Evolutionary conservation across 2,113 vertebrate genomes (phyloP), one percentile per base, ranked within the genome.

Genomic region (Macroglossus sobrinus): DNA sequence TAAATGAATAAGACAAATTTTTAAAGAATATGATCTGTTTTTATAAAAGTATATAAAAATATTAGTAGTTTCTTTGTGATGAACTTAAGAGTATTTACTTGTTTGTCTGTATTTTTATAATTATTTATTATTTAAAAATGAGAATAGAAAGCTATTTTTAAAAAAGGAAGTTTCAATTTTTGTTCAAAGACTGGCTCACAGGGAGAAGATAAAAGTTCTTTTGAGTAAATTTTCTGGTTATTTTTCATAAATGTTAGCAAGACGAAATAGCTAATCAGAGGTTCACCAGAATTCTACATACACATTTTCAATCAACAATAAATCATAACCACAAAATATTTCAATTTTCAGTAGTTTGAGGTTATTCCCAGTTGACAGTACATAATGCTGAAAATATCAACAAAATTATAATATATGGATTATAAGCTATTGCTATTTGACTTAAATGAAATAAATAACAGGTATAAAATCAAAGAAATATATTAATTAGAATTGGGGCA

Each of bases 241-340:
- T 57, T 89, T 95, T 72, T 16, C 86, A 86, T 82, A 96, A 89
- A 63, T 82, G 10, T 69, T 84, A 93, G 40, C n/a, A 84, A 93
- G 84, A 95, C 89, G 89, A 98, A 96, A 97, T 97, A 97, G 93
- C n/a, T 97, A 75, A 82, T 96, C 92, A 97, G 87, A 94, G 75
- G 72, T 16, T 93, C 80, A 95, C 13, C 90, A 92, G 95, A 84
- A 19, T 86, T 85, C 55, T 88, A n/a, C 86, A 97, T 75, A 89
- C 90, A 96, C 87, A 94, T 91, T 75, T 95, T 81, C 75, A 96
- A 97, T 86, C 75, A 97, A 0, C 0, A 96, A 72, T 86, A 93
- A 97, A 95, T 86, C 40, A 69, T 35, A 96, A 59, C 35, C 69
- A 93, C 72, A 71, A 88, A 78, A 64, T 66, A 93, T 47, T 84